Conservation (phyloP, 1,140 invertebrate species). For the Wasmannia auropunctata region DNA sequence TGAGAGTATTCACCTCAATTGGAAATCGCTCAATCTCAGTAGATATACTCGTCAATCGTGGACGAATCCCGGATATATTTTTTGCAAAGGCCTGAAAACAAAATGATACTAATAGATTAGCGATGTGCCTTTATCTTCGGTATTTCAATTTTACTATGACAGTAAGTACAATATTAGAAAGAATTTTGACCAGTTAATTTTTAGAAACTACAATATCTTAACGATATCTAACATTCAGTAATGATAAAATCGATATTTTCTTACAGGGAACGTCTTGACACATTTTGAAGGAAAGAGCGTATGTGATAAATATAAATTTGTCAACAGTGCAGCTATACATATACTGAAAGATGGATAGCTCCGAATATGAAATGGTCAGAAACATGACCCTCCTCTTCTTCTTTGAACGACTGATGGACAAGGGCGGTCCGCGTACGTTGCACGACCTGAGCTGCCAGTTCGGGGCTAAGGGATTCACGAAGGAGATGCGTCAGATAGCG, state of each 20-base stretch:
- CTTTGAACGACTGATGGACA: constrained; percentile 97
- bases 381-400: constrained; percentile 98
- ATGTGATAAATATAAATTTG: constrained; percentile 48
- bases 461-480: constrained; percentile 97
- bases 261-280: constrained; percentile 61
- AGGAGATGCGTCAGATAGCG: constrained; percentile 97
- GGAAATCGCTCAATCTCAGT: constrained; percentile 44
- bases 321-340: constrained; percentile 9
- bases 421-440: constrained; percentile 95
- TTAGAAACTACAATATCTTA: too few relatives aligned
- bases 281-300: constrained; percentile 28
- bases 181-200: background rate
- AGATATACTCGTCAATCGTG: constrained; percentile 4
- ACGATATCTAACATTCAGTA: background rate
- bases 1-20: constrained; percentile 42
- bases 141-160: constrained; percentile 56
- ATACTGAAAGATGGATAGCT: constrained; percentile 92
- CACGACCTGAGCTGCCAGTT: constrained; percentile 99
- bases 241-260: background rate
- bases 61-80: constrained; percentile 33
- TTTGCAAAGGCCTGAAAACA: constrained; percentile 21
- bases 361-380: constrained; percentile 96
- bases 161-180: constrained; percentile 42
- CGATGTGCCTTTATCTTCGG: constrained; percentile 49
- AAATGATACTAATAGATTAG: constrained; percentile 63